phyloP scores from a whole-genome alignment of 2,888 invertebrate species.

The Nebria brevicollis region DNA sequence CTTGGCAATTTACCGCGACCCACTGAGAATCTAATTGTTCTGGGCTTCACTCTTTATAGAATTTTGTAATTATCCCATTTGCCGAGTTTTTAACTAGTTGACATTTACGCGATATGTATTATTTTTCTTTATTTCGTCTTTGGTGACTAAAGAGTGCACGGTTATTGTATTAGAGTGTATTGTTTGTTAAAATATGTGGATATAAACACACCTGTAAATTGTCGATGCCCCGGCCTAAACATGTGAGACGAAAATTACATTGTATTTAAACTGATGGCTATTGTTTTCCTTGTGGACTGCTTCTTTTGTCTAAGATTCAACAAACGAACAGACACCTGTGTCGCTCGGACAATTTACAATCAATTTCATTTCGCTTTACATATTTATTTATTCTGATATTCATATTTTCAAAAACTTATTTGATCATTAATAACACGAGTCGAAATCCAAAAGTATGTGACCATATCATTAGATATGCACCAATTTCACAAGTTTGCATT shows the following conservation, averaged over 20 bases:
- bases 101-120: too few relatives aligned
- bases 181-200: slow-evolving; percentile 7
- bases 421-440: too few relatives aligned
- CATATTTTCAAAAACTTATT: too few relatives aligned
- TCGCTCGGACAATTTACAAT: background rate
- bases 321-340: background rate
- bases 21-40: slow-evolving; percentile 39
- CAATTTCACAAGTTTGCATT: too few relatives aligned
- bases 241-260: slow-evolving; percentile 40
- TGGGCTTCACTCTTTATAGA: background rate
- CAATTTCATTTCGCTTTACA: background rate
- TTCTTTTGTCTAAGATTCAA: background rate
- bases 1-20: slow-evolving; percentile 13
- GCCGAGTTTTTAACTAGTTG: too few relatives aligned
- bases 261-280: slow-evolving; percentile 38
- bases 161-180: background rate
- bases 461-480: too few relatives aligned
- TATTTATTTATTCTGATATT: too few relatives aligned
- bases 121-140: too few relatives aligned
- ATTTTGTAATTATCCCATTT: background rate
- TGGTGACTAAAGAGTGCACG: background rate
- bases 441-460: too few relatives aligned
- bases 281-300: slow-evolving; percentile 27
- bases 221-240: slow-evolving; percentile 22
- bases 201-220: slow-evolving; percentile 31